A percentile compares a stretch with the other conserved stretches of the same genome.
These are phyloP conservation scores for Trichonephila clavata DNA, from an alignment of 1,140 invertebrate species.

Conservation along the genomic window DNA sequence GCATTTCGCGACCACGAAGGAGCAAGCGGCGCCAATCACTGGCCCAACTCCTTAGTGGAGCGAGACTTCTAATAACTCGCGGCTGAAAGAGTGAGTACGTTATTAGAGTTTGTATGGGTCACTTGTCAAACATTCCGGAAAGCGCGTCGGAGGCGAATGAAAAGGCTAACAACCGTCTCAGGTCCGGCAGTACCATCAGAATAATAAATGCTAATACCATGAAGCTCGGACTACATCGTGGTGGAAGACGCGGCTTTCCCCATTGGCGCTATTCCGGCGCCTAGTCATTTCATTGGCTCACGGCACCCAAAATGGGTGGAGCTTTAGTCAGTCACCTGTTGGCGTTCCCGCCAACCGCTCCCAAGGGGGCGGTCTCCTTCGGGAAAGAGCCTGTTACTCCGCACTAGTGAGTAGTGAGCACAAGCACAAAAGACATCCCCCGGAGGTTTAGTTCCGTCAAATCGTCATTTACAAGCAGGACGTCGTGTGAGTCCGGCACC, in stretches of 20 bases:
- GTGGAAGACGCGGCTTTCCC: conserved; percentile 59
- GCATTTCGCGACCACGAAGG: neutral
- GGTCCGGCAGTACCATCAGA: conserved; percentile 69
- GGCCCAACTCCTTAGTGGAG: neutral
- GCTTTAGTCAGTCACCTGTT: conserved; percentile 75
- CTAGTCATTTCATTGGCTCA: conserved; percentile 63
- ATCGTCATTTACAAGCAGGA: conserved; percentile 76
- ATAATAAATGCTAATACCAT: conserved; percentile 77
- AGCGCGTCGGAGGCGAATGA: conserved; percentile 39
- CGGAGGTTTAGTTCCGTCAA: conserved; percentile 76
- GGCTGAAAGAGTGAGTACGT: neutral
- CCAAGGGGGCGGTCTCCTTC: conserved; percentile 97
- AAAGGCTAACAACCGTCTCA: conserved; percentile 53
- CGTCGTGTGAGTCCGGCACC: conserved; percentile 47
- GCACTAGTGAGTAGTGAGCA: conserved; percentile 73
- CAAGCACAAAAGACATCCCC: conserved; percentile 76
- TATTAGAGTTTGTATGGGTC: conserved; percentile 50
- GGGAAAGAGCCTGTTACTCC: conserved; percentile 74
- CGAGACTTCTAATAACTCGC: conserved; percentile 19
- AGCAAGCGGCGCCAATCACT: conserved; percentile 38
- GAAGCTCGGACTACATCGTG: conserved; percentile 64
- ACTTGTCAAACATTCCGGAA: conserved; percentile 56
- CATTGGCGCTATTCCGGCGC: conserved; percentile 59
- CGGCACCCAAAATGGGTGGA: conserved; percentile 52
- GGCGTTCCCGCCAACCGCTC: conserved; percentile 92